phyloP scores from a whole-genome alignment of 2,113 vertebrate species.

The Struthio camelus region DNA sequence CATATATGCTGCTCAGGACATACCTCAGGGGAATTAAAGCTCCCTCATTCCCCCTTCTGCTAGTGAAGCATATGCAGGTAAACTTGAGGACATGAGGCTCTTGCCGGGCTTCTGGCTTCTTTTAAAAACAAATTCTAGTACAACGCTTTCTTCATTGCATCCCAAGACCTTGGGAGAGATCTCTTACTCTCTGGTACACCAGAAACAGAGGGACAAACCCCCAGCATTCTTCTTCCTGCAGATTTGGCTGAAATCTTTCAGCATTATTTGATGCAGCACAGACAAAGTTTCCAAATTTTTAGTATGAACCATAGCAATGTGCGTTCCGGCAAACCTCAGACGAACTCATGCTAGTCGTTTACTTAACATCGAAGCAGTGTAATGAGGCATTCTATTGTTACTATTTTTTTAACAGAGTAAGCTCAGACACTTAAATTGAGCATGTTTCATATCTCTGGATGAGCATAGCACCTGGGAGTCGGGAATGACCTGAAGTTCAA shows the following conservation, averaged over 20 bases:
- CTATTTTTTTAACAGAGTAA: background rate
- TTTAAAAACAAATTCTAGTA: background rate
- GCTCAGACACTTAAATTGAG: background rate
- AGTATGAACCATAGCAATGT: background rate
- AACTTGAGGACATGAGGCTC: background rate
- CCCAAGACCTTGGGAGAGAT: background rate
- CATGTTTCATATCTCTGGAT: background rate
- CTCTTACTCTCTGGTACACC: background rate
- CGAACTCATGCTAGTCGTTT: background rate
- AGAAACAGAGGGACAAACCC: background rate
- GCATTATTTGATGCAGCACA: background rate
- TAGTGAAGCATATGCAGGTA: background rate
- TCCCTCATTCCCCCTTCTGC: background rate
- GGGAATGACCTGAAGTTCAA: background rate
- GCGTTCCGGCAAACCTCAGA: too few species aligned
- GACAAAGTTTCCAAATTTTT: background rate
- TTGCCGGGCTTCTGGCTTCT: background rate
- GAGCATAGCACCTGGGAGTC: background rate
- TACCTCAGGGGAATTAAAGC: background rate
- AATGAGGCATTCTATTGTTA: background rate
- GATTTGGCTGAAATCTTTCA: background rate
- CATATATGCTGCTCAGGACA: accelerated
- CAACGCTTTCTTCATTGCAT: background rate
- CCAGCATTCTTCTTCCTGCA: background rate
- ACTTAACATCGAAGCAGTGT: background rate